Percentiles rank a stretch among this genome's conserved stretches.
Conservation (phyloP, 2,113 vertebrate genomes). For the Gallinago undulata region DNA sequence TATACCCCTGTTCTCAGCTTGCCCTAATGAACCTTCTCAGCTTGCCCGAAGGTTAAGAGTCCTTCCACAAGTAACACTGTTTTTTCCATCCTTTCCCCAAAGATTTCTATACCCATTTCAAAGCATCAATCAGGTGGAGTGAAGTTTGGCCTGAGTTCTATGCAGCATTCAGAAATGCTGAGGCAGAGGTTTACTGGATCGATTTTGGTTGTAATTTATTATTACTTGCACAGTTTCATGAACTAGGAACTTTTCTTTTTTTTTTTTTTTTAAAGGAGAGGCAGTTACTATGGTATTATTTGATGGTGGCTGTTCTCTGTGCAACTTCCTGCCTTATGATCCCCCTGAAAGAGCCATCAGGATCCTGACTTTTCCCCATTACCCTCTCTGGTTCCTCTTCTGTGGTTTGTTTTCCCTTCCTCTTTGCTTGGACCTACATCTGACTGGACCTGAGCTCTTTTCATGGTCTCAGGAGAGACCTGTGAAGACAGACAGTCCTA, state of each 20-base stretch:
- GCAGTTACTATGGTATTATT: neutral
- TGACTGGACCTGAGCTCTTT: neutral
- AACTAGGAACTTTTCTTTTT: neutral
- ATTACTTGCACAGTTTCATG: slow-evolving; percentile 21
- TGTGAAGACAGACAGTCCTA: neutral
- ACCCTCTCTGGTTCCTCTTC: neutral
- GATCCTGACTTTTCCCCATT: neutral
- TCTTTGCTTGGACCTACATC: neutral
- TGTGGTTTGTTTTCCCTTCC: neutral
- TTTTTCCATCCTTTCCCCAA: neutral
- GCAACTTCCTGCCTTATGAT: neutral
- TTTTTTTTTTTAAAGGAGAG: neutral
- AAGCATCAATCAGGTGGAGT: slow-evolving; percentile 6
- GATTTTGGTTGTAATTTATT: slow-evolving; percentile 8
- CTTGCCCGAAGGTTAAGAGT: neutral
- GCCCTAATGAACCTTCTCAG: neutral
- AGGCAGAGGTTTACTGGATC: slow-evolving; percentile 49
- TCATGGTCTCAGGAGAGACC: neutral
- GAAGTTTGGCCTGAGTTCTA: slow-evolving; percentile 42
- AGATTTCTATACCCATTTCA: neutral
- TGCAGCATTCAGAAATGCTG: slow-evolving; percentile 42
- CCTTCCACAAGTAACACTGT: neutral
- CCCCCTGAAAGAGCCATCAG: neutral
- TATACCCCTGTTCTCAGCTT: neutral
- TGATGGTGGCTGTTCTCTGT: neutral